Conservation (phyloP, 2,888 invertebrate genomes). For the Athalia cordata region DNA sequence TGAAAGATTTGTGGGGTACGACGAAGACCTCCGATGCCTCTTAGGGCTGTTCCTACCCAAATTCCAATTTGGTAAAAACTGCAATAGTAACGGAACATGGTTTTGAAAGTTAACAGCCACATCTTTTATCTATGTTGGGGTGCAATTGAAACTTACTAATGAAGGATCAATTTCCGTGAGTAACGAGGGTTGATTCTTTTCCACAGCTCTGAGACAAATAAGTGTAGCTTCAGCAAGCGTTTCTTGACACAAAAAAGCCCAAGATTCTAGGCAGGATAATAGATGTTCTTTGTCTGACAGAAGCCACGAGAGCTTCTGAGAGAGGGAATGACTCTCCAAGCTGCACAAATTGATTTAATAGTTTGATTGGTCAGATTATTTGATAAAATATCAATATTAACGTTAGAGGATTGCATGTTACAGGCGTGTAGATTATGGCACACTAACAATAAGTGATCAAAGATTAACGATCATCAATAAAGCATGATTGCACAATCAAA, state of each 20-base stretch:
- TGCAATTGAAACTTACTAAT: conserved; percentile 69
- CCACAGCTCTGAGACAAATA: conserved; percentile 79
- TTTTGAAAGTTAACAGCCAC: not conserved
- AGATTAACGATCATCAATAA: not conserved
- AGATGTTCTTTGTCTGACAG: conserved; percentile 79
- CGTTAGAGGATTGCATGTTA: not conserved
- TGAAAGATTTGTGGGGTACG: conserved; percentile 68
- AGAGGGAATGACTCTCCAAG: conserved; percentile 77
- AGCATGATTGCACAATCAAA: no score
- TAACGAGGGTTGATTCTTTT: conserved; percentile 78
- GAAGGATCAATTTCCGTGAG: conserved; percentile 79
- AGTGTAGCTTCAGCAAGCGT: conserved; percentile 78
- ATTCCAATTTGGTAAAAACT: conserved; percentile 67
- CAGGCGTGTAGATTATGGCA: conserved; percentile 7
- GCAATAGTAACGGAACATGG: conserved; percentile 43
- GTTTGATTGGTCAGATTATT: not conserved
- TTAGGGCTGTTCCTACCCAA: conserved; percentile 65
- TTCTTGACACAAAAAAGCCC: conserved; percentile 78
- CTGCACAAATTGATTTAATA: conserved; percentile 65
- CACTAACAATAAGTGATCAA: not conserved
- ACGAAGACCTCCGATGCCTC: conserved; percentile 68
- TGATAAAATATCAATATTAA: not conserved
- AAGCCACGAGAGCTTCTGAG: conserved; percentile 78
- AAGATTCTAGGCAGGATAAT: conserved; percentile 76
- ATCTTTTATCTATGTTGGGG: not conserved